Conservation (phyloP, 1,140 invertebrate species). For the Orchestia grillus region DNA sequence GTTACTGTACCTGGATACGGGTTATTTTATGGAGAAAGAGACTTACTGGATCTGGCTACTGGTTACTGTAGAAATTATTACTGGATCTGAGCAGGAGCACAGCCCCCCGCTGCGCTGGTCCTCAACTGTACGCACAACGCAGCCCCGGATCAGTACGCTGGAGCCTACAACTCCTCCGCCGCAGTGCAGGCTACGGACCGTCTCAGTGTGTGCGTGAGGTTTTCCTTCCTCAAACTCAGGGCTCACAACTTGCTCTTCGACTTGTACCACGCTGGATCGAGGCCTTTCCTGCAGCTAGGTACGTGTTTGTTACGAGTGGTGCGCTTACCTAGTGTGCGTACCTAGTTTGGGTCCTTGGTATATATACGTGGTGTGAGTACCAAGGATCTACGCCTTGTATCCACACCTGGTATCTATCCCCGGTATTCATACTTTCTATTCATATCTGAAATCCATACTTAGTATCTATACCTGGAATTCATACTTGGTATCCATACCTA, state of each 20-base stretch:
- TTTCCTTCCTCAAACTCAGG: constrained; percentile 57
- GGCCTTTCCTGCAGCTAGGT: constrained; percentile 62
- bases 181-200: not conserved
- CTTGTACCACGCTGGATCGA: not conserved
- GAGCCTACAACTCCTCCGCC: not conserved
- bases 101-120: not conserved
- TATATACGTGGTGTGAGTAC: not conserved
- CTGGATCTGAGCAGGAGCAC: too few species aligned
- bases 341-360: not conserved
- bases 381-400: not conserved
- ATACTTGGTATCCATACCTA: too few species aligned
- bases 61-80: too few species aligned
- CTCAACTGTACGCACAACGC: constrained; percentile 14
- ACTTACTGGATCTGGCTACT: too few species aligned
- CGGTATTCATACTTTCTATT: too few species aligned
- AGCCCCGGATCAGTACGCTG: not conserved
- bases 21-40: too few species aligned
- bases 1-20: too few species aligned
- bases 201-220: constrained; percentile 57
- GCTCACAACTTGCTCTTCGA: constrained; percentile 58
- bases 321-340: not conserved
- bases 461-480: too few species aligned
- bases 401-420: too few species aligned
- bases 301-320: not conserved
- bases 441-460: too few species aligned